Evolutionary conservation across 1,140 invertebrate species (phyloP), one percentile per base, ranked within the genome.

Genomic region (Diorhabda sublineata): DNA sequence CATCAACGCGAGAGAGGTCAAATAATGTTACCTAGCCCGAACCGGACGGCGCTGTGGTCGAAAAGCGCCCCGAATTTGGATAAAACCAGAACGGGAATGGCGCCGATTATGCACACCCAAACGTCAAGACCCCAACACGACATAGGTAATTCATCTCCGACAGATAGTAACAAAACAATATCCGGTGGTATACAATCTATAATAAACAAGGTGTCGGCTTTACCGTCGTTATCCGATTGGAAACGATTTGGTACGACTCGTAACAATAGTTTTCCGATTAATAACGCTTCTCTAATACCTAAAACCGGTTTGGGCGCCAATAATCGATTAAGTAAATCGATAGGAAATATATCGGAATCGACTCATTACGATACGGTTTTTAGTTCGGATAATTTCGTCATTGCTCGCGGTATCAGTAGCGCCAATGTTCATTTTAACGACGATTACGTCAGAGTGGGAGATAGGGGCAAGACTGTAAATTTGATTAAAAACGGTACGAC

Each of bases 1-100:
- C 93, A 95, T 81, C 93, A 96, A 83, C 91, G 93, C 68, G 93
- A 96, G 80, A 88, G 94, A 70, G 90, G 91, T 76, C 88, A 94
- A 75, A 82, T 88, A 73, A 81, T 84, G 67, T 67, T 78, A 67
- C 82, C 83, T 6, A 81, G 78, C 41, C 76, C 82, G 62, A 81
- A 82, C 75, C 74, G 81, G 58, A 74, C 77, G 8, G 68, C 75
- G 42, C 79, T 80, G 45, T 84, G 84, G 75, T 85, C 84, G 75
- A 85, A 86, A 75, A 86, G 84, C 78, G 92, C 92, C 58, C 92
- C 92, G 8, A 93, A 94, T 83, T 85, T 94, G 76, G 94, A 94
- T 83, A 95, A 93, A 83, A 85, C 86, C 76, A 75, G 81, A 77
- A 82, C 81, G 58, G 8, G 45, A 6, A 6, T 52, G 2, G 8